phyloP scores from a whole-genome alignment of 2,888 invertebrate species.

The Drosophila phalerata region DNA sequence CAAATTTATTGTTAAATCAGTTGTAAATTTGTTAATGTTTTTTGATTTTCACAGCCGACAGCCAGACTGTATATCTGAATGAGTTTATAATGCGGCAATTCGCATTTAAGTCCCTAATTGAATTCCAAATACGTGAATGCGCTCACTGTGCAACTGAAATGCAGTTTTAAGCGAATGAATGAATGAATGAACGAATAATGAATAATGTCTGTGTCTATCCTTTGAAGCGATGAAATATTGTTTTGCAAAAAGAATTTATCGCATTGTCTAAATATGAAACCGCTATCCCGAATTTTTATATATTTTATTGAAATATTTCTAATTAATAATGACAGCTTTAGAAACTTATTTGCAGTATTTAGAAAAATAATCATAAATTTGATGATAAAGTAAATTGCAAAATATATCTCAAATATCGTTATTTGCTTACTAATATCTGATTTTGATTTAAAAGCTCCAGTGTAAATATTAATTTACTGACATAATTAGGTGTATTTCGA shows the following conservation, averaged over 20 bases:
- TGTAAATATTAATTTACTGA: background rate
- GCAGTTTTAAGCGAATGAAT: constrained; percentile 7
- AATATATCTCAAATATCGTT: too few species aligned
- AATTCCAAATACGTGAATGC: constrained; percentile 34
- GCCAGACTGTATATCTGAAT: constrained; percentile 48
- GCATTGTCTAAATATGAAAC: too few species aligned
- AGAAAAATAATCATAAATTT: too few species aligned
- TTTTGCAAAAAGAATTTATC: too few species aligned
- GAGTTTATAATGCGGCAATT: constrained; percentile 45
- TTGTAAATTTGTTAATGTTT: constrained; percentile 70
- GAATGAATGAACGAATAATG: background rate
- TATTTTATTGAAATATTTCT: too few species aligned
- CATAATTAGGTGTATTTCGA: background rate
- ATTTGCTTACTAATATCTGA: too few species aligned
- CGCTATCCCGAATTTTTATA: too few species aligned
- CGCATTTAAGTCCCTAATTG: constrained; percentile 46
- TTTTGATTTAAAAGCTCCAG: background rate
- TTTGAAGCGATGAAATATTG: too few species aligned
- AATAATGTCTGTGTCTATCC: background rate
- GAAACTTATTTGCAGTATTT: too few species aligned
- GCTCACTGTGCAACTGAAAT: constrained; percentile 1
- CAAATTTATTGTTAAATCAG: constrained; percentile 75
- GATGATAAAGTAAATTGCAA: too few species aligned
- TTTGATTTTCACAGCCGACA: constrained; percentile 33
- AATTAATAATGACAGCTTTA: too few species aligned